A percentile compares a stretch with the other conserved stretches of the same genome.
phyloP scores from a whole-genome alignment of 1,140 invertebrate species.

The Conopomorpha cramerella region DNA sequence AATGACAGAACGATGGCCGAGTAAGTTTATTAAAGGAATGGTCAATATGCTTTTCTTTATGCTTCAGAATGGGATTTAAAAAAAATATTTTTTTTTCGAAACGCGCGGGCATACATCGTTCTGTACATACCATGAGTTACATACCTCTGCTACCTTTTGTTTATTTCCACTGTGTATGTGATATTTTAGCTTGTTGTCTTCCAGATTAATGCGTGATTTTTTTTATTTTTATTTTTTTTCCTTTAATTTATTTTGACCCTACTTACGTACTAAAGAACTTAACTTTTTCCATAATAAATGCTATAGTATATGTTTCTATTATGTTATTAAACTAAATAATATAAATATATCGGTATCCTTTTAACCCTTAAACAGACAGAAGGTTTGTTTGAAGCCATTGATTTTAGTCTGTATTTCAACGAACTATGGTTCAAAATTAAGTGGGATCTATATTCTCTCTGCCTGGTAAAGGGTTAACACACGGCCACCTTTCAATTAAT shows the following conservation, averaged over 20 bases:
- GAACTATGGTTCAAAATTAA: too few species aligned
- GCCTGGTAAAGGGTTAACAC: too few species aligned
- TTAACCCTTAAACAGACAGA: too few species aligned
- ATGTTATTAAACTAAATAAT: too few species aligned
- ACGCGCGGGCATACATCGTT: conserved; percentile 17
- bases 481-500: too few species aligned
- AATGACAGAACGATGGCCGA: conserved; percentile 6
- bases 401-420: too few species aligned
- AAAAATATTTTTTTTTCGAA: background rate
- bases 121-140: conserved; percentile 23
- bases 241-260: background rate
- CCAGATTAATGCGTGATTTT: background rate
- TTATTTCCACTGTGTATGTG: background rate
- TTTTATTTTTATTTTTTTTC: conserved; percentile 1
- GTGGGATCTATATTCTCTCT: too few species aligned
- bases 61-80: background rate
- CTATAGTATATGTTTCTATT: background rate
- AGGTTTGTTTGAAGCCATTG: too few species aligned
- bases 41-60: background rate
- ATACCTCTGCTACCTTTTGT: background rate
- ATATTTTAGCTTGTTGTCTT: background rate
- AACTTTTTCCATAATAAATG: background rate
- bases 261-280: background rate
- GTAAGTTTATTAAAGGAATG: background rate
- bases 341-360: too few species aligned